Evolutionary conservation across 2,113 vertebrate genomes (phyloP).

Genomic region (Thunnus thynnus): DNA sequence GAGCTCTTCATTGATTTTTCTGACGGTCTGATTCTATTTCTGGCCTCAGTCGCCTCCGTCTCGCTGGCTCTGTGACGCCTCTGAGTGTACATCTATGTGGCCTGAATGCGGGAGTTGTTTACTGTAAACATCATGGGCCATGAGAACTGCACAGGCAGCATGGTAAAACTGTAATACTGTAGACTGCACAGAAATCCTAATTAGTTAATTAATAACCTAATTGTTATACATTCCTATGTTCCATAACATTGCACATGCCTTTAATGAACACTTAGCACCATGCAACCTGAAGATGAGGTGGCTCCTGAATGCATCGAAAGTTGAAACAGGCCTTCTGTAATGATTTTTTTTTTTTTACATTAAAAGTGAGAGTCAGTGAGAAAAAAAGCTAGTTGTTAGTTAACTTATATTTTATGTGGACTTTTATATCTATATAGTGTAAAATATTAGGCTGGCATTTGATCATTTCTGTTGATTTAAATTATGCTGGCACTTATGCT

Average conservation of each 20-base stretch:
- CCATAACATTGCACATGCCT: constrained; percentile 83
- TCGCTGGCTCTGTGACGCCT: constrained; percentile 65
- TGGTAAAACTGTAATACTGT: constrained; percentile 65
- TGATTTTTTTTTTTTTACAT: constrained; percentile 53
- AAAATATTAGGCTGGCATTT: constrained; percentile 66
- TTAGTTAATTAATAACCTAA: constrained; percentile 73
- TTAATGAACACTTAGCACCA: constrained; percentile 84
- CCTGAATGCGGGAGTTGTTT: constrained; percentile 58
- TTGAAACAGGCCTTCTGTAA: constrained; percentile 65
- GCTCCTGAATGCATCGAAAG: constrained; percentile 69
- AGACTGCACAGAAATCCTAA: constrained; percentile 72
- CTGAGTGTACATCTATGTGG: constrained; percentile 59
- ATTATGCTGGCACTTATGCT: constrained; percentile 62
- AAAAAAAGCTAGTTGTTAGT: constrained; percentile 37
- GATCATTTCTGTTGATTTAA: constrained; percentile 50
- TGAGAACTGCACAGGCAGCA: constrained; percentile 72
- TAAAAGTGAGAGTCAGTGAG: constrained; percentile 40
- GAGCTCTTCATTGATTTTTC: constrained; percentile 45
- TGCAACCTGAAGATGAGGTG: constrained; percentile 83
- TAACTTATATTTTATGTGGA: constrained; percentile 50
- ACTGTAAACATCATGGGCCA: constrained; percentile 70
- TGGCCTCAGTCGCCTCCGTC: constrained; percentile 33
- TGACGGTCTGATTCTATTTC: constrained; percentile 42
- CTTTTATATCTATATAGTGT: constrained; percentile 39
- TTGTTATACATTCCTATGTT: constrained; percentile 81